Base-by-base conservation (phyloP, 2,888 invertebrate genomes). In the Drosophila tripunctata region DNA sequence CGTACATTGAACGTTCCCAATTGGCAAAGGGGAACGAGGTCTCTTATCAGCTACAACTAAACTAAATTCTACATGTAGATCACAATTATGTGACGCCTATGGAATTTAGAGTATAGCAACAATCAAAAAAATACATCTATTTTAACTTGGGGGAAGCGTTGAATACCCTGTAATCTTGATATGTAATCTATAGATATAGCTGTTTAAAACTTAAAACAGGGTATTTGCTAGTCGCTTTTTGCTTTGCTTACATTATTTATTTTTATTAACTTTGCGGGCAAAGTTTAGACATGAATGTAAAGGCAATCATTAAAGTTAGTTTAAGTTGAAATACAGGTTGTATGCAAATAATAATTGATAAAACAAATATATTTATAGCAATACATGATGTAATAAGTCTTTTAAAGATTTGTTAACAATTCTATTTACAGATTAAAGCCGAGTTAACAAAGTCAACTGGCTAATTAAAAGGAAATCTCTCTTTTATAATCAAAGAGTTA, bases 1-100 rank as follows among this genome's bases (percentile, higher is more conserved):
- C 52, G 48, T 40, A 36, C 74, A 64, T 61, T 77, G 66, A 57
- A 57, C 58, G 41, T 54, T 15, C 5, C 45, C 41, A 48, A 48
- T 48, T 50, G 50, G 24, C 31, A 43, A 44, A 22, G 3, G 22
- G 4, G 22, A 48, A 36, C 17, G 55, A 30, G 22, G 15, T 45
- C 30, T 22, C 55, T 58, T 83, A 78, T 77, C 84, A 69, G 31
- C 38, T 35, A 33, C 12, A 43, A 52, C 33, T 47, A 21, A 45
- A 24, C 15, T n/a, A 12, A 27, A 48, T 27, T 10, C 2, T 36
- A 24, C 38, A 50, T 36, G 14, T 44, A 14, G 40, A 43, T n/a
- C 22, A 35, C 14, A 35, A 45, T 38, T 45, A 14, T 36, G 12
- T 2, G 14, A 38, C 7, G 14, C 10, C 3, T 33, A 21, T 8